phyloP scores from a whole-genome alignment of 2,797 vertebrate genomes.

The Forpus xanthops region DNA sequence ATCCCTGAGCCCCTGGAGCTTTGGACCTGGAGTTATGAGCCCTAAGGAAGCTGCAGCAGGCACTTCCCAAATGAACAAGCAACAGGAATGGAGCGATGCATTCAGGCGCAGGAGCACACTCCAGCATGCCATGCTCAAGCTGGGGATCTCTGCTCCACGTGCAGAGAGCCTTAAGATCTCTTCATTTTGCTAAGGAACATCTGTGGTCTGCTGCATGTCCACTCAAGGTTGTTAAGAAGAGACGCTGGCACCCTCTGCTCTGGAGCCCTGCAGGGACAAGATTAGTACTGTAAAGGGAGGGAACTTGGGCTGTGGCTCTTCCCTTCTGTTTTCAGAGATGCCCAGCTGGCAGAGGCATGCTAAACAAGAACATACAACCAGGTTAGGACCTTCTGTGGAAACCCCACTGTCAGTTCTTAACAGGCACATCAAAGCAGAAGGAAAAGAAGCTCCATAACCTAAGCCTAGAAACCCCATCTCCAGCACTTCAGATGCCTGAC shows the following conservation, averaged over 20 bases:
- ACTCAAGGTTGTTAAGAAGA: background rate
- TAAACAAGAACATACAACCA: background rate
- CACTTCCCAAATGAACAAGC: background rate
- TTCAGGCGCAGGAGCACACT: background rate
- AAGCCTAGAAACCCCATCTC: background rate
- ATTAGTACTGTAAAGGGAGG: background rate
- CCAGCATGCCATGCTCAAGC: background rate
- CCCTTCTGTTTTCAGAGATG: background rate
- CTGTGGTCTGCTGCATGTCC: background rate
- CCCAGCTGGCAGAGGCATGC: background rate
- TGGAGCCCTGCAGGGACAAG: background rate
- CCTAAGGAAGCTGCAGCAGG: background rate
- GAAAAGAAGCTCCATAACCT: background rate
- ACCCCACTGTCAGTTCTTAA: too few species aligned
- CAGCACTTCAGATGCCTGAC: background rate
- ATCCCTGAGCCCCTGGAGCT: background rate
- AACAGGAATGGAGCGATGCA: background rate
- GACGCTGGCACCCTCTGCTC: background rate
- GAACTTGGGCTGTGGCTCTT: background rate
- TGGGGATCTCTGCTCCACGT: background rate
- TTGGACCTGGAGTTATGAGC: background rate
- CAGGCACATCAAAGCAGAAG: background rate
- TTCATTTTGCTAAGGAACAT: background rate
- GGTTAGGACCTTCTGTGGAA: background rate
- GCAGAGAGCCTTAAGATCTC: background rate